These are phyloP conservation scores for Eulemur macaco DNA, from an alignment of 2,113 vertebrate genomes.

Conservation along the genomic window DNA sequence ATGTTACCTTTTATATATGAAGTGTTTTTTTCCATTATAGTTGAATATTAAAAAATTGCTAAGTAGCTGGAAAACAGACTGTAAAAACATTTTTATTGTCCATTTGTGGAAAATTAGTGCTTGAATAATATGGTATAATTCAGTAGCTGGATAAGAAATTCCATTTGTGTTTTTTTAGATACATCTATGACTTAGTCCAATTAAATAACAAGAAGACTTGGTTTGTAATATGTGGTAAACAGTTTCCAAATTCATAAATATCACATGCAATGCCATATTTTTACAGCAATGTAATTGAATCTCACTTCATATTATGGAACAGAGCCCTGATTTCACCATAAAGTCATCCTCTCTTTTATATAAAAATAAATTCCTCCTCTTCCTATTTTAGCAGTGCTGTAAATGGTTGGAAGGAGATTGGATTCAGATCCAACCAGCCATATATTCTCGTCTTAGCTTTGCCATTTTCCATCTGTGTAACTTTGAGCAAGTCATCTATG, in stretches of 20 bases:
- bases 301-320: not conserved
- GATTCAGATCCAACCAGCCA: not conserved
- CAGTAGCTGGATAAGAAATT: slow-evolving; percentile 65
- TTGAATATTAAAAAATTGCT: slow-evolving; percentile 63
- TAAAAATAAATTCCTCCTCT: not conserved
- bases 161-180: slow-evolving; percentile 43
- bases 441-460: not conserved
- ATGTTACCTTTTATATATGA: slow-evolving; percentile 22
- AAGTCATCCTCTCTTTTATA: not conserved
- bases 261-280: not conserved
- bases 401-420: not conserved
- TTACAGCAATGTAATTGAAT: slow-evolving; percentile 50
- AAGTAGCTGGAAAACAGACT: slow-evolving; percentile 65
- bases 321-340: not conserved
- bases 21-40: not conserved
- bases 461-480: not conserved
- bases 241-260: slow-evolving; percentile 52
- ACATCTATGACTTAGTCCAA: slow-evolving; percentile 13
- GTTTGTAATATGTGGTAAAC: not conserved
- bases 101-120: slow-evolving; percentile 58
- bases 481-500: not conserved
- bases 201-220: not conserved
- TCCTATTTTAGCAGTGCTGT: not conserved
- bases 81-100: slow-evolving; percentile 63
- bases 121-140: slow-evolving; percentile 67